Conservation (phyloP, 2,888 invertebrate species). For the Norana najaformis region DNA sequence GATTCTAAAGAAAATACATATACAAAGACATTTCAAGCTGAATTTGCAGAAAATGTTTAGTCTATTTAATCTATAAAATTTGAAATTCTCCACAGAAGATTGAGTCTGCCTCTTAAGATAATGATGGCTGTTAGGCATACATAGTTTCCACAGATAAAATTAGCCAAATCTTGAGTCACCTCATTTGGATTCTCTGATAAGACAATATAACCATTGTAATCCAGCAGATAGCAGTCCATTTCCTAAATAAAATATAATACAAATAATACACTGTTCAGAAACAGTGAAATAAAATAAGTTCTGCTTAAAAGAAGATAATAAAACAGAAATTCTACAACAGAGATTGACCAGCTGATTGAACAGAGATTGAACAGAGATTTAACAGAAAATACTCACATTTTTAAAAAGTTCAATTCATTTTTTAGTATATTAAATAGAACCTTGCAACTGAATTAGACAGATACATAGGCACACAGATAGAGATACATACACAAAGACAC, state of each 20-base stretch:
- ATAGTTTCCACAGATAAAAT: background rate
- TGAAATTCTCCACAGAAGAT: background rate
- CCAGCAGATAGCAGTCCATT: constrained; percentile 30
- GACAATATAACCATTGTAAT: constrained; percentile 32
- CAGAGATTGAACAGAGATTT: background rate
- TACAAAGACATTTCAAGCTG: no score
- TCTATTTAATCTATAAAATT: no score
- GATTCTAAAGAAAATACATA: background rate
- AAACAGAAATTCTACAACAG: background rate
- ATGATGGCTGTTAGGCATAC: background rate
- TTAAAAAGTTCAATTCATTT: background rate
- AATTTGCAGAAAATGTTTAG: no score
- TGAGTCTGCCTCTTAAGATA: background rate
- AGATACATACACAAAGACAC: no score
- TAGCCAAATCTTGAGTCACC: constrained; percentile 9
- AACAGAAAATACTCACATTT: no score
- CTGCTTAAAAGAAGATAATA: background rate
- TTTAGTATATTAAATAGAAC: background rate
- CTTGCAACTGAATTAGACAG: background rate
- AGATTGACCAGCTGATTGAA: background rate
- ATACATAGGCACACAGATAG: no score
- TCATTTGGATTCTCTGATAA: constrained; percentile 26
- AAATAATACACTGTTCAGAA: background rate
- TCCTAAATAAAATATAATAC: background rate
- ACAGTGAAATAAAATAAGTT: background rate